Evolutionary conservation across 2,113 vertebrate genomes (phyloP), one percentile per base, ranked within the genome.

Genomic region (Leptobrachium ailaonicum): DNA sequence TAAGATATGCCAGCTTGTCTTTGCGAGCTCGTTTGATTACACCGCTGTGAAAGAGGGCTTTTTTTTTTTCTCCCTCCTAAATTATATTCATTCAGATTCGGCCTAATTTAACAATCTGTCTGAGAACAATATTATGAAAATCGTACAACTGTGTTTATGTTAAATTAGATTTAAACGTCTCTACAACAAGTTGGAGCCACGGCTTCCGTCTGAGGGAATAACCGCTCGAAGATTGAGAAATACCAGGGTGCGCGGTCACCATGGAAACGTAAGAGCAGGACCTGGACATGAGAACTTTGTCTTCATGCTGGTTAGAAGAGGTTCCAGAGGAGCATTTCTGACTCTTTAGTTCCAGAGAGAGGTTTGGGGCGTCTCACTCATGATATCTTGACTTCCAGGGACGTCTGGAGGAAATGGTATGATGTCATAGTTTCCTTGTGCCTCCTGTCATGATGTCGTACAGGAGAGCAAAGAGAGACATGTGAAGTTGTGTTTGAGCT

Each of bases 141-240:
- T 60, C 54, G 40, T 53, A 14, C 14, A 44, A 9, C 2, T n/a
- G 13, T 32, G 58, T 45, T 62, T 20, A 2, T 63, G 42, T 66
- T n/a, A 72, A 11, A 71, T 79, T 79, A 71, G n/a, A 77, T 79
- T 79, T 71, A 47, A 50, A 50, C 47, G 8, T 50, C 47, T 8
- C 47, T 12, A 14, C 3, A 12, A 60, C 56, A 11, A 2, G 56
- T 14, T 60, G 3, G 6, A 12, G 1, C 9, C 11, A 60, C 11
- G 56, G 6, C 56, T 60, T 14, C 56, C 47, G 4, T 50, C 47
- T 50, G 8, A 50, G 4, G 4, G 47, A 32, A 32, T 32, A 32
- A 32, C 20, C 20, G 20, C 20, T 32, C 20, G 20, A 32, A 32
- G 20, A 32, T 32, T 32, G 20, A 32, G 20, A 32, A 32, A 32